Evolutionary conservation across 2,113 vertebrate species (phyloP), one percentile per base, ranked within the genome.

Genomic region (Callorhinus ursinus): DNA sequence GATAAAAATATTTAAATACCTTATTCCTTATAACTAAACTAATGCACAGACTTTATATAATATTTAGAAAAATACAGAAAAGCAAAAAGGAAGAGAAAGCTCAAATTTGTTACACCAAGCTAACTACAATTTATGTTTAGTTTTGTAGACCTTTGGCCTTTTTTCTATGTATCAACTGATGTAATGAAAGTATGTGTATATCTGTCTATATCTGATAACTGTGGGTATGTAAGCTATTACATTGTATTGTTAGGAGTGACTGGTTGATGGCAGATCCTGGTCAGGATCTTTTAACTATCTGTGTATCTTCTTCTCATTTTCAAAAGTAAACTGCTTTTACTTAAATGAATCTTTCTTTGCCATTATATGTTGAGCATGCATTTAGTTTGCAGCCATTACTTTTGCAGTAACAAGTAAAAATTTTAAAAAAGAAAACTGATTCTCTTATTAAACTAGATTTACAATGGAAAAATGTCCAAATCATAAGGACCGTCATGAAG

Each of bases 371-470:
- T 79, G 2, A 88, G 31, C 19, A 28, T 93, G 1, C 28, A n/a
- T 82, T 95, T 89, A 51, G 39, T 61, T 55, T 89, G 31, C 39
- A 67, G 67, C 33, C 2, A 53, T 88, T 77, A 51, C 46, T 95
- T 95, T 92, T 90, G 59, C 83, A 85, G 88, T 28, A 18, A 87
- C 21, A 93, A 74, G 13, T 21, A 93, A 92, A 93, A 93, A 80
- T 89, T 36, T 49, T 77, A 88, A 74, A 22, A 65, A 93, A 63
- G n/a, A 85, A 81, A 87, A 63, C 61, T 31, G 33, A 49, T 92
- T 92, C 14, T 82, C 69, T 21, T 83, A 0, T 92, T 93, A 88
- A 96, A 83, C 10, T 97, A 13, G 33, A 28, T 87, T 95, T 89
- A 42, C 22, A 96, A 18, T 82, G 26, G 10, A 12, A 87, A 82